Evolutionary conservation across 2,113 vertebrate genomes (phyloP), one percentile per base, ranked within the genome.

Genomic region (Alaudala cheleensis): DNA sequence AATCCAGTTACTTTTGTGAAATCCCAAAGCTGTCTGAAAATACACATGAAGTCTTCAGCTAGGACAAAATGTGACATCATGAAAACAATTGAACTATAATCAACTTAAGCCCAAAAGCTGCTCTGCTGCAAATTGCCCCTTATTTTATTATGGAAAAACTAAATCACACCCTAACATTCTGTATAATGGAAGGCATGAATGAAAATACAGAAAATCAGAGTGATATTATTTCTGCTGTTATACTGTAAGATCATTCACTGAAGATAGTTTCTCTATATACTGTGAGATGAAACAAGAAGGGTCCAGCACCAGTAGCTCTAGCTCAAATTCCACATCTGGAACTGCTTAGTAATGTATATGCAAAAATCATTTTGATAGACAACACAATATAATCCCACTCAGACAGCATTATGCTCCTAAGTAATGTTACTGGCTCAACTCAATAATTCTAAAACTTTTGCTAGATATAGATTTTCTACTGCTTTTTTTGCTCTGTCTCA

Each of bases 361-460:
- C 66, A 93, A 92, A 97, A 96, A 88, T 64, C 90, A 88, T 81
- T 91, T 90, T 88, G 85, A 92, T 88, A 96, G 93, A 90, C 94
- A 92, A 88, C 40, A 94, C 82, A 90, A 83, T 64, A 66, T 93
- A 93, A 90, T 93, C 79, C 67, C 61, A 70, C 53, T 95, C 92
- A 90, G 88, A 80, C 64, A 86, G 60, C 28, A 57, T 67, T 92
- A 83, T 0, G 0, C 31, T 78, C 34, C 45, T 44, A 74, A 94
- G 47, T 86, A 83, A 67, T 67, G 64, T 57, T 79, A 39, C 37
- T 81, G 62, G 61, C 50, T 88, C 73, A 74, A 62, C 29, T 56
- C 34, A 45, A 19, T 67, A 54, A 60, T 57, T 71, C 45, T 72
- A 78, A 64, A n/a, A 16, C 61, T 66, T 33, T 34, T 8, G 0